Evolutionary conservation across 2,113 vertebrate species (phyloP), one percentile per base, ranked within the genome.

Genomic region (Aplodontia rufa): DNA sequence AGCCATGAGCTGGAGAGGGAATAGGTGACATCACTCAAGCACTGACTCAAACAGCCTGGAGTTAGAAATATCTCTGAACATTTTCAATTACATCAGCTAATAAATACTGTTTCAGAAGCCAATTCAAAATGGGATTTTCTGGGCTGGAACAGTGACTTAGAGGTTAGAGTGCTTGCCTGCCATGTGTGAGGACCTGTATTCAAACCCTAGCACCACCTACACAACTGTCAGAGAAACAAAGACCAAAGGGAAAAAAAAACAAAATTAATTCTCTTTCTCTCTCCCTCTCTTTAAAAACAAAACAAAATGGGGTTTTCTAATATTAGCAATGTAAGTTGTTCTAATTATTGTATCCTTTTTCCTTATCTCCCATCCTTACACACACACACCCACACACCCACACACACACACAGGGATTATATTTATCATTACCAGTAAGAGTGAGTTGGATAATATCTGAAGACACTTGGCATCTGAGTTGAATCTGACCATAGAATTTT

Each of bases 401-500:
- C 26, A 40, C 14, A 47, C 19, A 40, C 42, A 71, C 10, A 80
- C 28, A 51, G 1, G 60, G 30, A 90, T 45, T 75, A 90, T 40
- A 49, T 68, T 88, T 80, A 49, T 87, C 58, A 58, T 71, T 95
- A 90, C 64, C 74, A 66, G 55, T 71, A 60, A 64, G 71, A 80
- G 14, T 68, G 20, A 85, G 14, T 14, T 93, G 49, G 66, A 35
- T 53, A 30, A 55, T 26, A 85, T 81, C 49, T 81, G 51, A 94
- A 95, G 75, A 92, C 28, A 81, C 76, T 32, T 64, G 51, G 47
- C 5, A 51, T 88, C 26, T 80, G 51, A 53, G 68, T 81, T 81
- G 60, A 94, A 90, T 80, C 47, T 82, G 74, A 93, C 58, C 47
- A 93, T 14, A 78, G 26, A 76, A 62, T 86, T 95, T 94, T 62